Evolutionary conservation across 2,113 vertebrate species (phyloP).

Genomic region (Corythornis cristatus): DNA sequence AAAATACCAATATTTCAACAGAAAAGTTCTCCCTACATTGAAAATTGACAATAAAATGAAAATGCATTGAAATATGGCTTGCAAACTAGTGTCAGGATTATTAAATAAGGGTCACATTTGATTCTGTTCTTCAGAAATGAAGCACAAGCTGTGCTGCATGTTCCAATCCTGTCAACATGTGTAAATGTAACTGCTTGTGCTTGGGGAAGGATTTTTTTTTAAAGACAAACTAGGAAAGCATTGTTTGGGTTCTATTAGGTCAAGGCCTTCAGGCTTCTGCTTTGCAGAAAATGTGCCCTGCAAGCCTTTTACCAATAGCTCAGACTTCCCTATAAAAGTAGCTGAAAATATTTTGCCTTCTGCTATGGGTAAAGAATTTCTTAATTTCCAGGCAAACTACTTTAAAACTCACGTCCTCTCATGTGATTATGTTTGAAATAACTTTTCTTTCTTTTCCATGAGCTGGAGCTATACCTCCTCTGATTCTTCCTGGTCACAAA

Average conservation of each 20-base stretch:
- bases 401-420: neutral
- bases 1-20: neutral
- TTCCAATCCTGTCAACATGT: neutral
- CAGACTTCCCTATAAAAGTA: neutral
- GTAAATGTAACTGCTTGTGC: neutral
- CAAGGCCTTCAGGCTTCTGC: neutral
- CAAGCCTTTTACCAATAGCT: neutral
- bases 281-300: neutral
- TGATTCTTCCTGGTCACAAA: neutral
- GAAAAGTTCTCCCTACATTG: neutral
- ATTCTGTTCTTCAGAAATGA: neutral
- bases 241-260: neutral
- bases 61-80: neutral
- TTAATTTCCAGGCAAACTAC: neutral
- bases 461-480: neutral
- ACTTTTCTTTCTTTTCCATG: neutral
- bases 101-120: neutral
- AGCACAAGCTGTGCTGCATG: rapidly evolving
- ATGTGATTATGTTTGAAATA: neutral
- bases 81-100: neutral
- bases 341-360: neutral
- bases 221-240: neutral
- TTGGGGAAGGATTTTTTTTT: neutral
- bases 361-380: neutral
- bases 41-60: neutral